Percentiles rank a stretch among this genome's conserved stretches.
Evolutionary conservation across 1,140 invertebrate genomes (phyloP).

Genomic region (Vollenhovia emeryi): DNA sequence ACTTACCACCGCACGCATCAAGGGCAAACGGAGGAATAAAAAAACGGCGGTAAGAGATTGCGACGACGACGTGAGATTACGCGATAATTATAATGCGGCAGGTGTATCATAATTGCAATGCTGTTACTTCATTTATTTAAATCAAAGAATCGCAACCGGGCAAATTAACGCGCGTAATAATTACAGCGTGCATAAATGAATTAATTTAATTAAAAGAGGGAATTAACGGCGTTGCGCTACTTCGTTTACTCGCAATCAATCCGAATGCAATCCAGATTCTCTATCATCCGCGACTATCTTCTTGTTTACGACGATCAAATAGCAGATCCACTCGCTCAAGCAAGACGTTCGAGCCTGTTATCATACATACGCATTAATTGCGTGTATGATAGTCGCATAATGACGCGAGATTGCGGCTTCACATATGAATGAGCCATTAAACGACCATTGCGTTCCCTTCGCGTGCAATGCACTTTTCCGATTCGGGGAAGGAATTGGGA

Average conservation of each 20-base stretch:
- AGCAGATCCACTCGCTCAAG: conserved; percentile 5
- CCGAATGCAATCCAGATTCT: neutral
- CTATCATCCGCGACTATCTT: neutral
- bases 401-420: neutral
- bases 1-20: neutral
- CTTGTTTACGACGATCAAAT: conserved; percentile 14
- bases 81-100: conserved; percentile 6
- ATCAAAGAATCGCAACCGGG: neutral
- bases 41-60: neutral
- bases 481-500: neutral
- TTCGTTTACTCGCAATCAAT: neutral
- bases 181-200: conserved; percentile 16
- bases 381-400: neutral
- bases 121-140: neutral
- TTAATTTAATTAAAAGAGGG: conserved; percentile 11
- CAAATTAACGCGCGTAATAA: neutral
- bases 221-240: neutral
- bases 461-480: neutral
- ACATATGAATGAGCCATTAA: neutral
- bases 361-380: conserved; percentile 25
- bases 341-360: neutral
- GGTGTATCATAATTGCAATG: neutral
- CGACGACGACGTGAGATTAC: neutral
- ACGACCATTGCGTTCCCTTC: neutral
- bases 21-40: neutral